Evolutionary conservation across 2,113 vertebrate genomes (phyloP).

Genomic region (Notarius quadriscutis): DNA sequence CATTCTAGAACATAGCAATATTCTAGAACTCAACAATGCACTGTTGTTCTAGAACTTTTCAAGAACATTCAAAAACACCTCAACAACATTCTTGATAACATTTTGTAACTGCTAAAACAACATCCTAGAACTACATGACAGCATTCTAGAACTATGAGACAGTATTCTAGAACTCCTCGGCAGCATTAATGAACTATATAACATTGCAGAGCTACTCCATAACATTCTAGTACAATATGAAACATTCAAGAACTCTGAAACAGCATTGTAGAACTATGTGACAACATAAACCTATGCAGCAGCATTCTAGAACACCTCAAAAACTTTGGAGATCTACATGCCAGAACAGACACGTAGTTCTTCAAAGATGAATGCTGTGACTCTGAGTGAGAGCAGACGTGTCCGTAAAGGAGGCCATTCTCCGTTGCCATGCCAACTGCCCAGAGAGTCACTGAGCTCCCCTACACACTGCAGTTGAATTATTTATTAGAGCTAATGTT

Average conservation of each 20-base stretch:
- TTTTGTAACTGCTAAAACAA: no score
- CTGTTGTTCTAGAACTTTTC: neutral
- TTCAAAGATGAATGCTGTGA: neutral
- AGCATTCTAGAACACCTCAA: neutral
- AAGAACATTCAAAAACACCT: neutral
- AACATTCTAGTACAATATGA: neutral
- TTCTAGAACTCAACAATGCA: neutral
- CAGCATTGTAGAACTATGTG: neutral
- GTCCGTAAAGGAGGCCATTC: neutral
- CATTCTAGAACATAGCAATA: neutral
- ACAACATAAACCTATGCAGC: neutral
- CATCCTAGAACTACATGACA: neutral
- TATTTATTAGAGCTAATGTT: slow-evolving; percentile 31
- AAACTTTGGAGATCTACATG: neutral
- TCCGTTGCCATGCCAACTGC: slow-evolving; percentile 28
- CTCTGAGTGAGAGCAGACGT: slow-evolving; percentile 15
- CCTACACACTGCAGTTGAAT: slow-evolving; percentile 29
- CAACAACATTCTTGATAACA: neutral
- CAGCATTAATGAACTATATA: neutral
- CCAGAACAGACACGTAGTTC: neutral
- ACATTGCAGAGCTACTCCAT: neutral
- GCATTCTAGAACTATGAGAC: neutral
- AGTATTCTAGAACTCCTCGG: neutral
- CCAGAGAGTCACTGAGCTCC: neutral
- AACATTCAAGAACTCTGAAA: neutral